These are phyloP conservation scores for Hirtodrosophila duncani DNA, from an alignment of 2,888 invertebrate species.

Conservation along the genomic window DNA sequence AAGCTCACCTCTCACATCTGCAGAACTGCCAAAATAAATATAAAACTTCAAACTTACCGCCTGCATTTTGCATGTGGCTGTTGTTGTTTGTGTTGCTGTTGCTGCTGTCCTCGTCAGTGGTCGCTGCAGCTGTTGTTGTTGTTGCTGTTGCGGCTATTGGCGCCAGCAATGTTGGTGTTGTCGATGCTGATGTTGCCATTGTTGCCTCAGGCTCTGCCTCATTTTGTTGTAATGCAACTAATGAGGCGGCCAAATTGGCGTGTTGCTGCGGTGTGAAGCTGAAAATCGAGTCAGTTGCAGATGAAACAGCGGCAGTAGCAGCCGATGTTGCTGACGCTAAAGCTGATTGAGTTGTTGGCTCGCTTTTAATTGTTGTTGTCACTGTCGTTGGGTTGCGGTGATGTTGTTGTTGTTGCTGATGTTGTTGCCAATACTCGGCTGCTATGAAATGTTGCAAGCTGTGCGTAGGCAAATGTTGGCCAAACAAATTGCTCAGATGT, in stretches of 20 bases:
- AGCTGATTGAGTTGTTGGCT: conserved; percentile 66
- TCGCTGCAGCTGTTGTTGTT: conserved; percentile 24
- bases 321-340: conserved; percentile 25
- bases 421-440: conserved; percentile 64
- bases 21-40: conserved; percentile 25
- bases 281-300: conserved; percentile 40
- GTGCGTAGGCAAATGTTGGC: conserved; percentile 65
- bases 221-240: conserved; percentile 69
- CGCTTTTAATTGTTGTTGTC: conserved; percentile 59
- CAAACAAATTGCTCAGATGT: conserved; percentile 76
- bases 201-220: conserved; percentile 63
- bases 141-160: conserved; percentile 16
- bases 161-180: conserved; percentile 31
- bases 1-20: conserved; percentile 10
- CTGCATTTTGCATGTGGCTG: conserved; percentile 62
- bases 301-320: conserved; percentile 24
- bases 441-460: conserved; percentile 71
- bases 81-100: conserved; percentile 35
- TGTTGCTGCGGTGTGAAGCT: conserved; percentile 55
- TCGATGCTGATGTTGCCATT: conserved; percentile 33
- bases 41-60: conserved; percentile 61
- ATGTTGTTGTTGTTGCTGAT: conserved; percentile 27
- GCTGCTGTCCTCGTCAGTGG: conserved; percentile 26
- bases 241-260: conserved; percentile 72
- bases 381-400: too few relatives aligned